Evolutionary conservation across 2,113 vertebrate genomes (phyloP).

Genomic region (Ceuthmochares aereus): DNA sequence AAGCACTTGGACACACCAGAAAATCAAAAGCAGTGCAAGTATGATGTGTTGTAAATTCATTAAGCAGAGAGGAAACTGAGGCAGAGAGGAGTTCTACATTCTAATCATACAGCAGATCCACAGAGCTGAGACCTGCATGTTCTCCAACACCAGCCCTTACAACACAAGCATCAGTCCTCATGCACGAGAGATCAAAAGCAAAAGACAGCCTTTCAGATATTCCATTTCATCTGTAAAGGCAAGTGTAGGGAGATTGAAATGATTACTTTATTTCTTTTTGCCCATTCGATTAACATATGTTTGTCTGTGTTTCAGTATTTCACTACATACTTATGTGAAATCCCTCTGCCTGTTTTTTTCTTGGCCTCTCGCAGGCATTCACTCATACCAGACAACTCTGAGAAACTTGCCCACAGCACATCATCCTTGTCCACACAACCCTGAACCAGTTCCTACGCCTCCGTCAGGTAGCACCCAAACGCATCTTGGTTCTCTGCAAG

Average conservation of each 20-base stretch:
- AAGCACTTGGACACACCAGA: neutral
- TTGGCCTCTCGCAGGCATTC: neutral
- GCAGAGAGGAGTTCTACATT: neutral
- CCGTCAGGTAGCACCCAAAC: accelerated
- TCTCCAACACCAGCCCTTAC: neutral
- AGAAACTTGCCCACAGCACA: neutral
- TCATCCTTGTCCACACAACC: neutral
- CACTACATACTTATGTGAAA: conserved; percentile 16
- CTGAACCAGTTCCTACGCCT: neutral
- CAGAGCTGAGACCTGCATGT: accelerated
- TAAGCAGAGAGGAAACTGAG: conserved; percentile 31
- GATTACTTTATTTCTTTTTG: conserved; percentile 9
- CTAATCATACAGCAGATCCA: neutral
- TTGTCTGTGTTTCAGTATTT: conserved; percentile 33
- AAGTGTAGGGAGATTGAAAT: conserved; percentile 20
- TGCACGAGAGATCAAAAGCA: conserved; percentile 41
- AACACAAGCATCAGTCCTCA: neutral
- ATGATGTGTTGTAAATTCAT: neutral
- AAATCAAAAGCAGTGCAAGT: neutral
- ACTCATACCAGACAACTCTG: neutral
- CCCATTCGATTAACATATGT: conserved; percentile 45
- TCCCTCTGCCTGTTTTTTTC: neutral
- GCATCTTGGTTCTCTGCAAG: neutral
- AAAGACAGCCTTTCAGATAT: conserved; percentile 35
- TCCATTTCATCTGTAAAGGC: conserved; percentile 32